Evolutionary conservation across 2,113 vertebrate species (phyloP).

Genomic region (Pteronura brasiliensis): DNA sequence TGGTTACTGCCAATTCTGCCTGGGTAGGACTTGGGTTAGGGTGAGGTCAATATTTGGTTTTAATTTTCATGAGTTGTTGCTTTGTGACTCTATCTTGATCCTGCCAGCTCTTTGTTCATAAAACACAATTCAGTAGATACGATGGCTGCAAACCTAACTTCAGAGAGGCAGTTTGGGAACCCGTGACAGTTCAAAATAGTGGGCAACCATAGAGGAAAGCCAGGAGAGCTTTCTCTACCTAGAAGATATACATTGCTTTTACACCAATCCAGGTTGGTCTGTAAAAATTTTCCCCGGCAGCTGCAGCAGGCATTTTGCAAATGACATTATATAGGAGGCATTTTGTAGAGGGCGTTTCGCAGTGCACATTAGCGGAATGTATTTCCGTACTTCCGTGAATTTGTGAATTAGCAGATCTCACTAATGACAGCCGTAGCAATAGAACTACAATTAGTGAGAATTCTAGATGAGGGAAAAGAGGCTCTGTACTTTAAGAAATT

Average conservation of each 20-base stretch:
- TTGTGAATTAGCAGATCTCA: conserved; percentile 48
- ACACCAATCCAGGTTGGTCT: background rate
- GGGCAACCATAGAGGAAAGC: background rate
- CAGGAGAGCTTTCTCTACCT: background rate
- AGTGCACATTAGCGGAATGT: conserved; percentile 46
- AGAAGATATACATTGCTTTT: background rate
- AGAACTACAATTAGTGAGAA: conserved; percentile 41
- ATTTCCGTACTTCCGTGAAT: conserved; percentile 45
- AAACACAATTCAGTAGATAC: background rate
- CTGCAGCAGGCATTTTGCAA: conserved; percentile 6
- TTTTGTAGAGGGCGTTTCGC: conserved; percentile 7
- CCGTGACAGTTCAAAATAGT: background rate
- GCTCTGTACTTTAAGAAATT: conserved; percentile 42
- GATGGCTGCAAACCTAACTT: background rate
- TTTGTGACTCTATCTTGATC: background rate
- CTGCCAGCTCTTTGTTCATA: background rate
- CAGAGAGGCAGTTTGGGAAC: background rate
- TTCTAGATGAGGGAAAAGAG: conserved; percentile 29
- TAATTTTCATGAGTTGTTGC: conserved; percentile 26
- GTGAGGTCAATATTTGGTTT: background rate
- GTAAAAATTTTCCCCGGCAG: background rate
- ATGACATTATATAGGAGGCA: background rate
- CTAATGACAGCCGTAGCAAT: conserved; percentile 27
- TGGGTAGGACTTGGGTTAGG: background rate
- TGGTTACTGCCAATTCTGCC: background rate